Percentiles rank a stretch among this genome's conserved stretches.
Conservation (phyloP, 2,888 invertebrate species). For the Drosophila flavopinicola region DNA sequence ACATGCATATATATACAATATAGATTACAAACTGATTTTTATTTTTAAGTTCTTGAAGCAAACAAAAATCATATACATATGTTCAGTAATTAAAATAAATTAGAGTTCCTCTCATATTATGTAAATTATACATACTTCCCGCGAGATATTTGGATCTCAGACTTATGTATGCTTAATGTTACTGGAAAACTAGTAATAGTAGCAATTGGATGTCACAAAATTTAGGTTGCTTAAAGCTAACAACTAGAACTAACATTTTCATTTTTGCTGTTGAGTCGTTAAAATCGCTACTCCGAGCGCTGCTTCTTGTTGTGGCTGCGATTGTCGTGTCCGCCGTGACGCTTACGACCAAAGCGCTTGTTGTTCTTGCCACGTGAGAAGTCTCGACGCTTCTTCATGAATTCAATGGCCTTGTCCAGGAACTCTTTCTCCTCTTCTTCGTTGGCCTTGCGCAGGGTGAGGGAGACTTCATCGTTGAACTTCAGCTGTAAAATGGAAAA, state of each 20-base stretch:
- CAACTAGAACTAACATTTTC: constrained; percentile 64
- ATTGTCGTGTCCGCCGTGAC: constrained; percentile 74
- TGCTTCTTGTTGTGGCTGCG: constrained; percentile 71
- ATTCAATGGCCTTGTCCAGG: constrained; percentile 87
- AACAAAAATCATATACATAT: constrained; percentile 36
- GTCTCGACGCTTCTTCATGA: constrained; percentile 86
- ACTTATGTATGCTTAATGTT: constrained; percentile 27
- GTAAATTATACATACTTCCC: constrained; percentile 53
- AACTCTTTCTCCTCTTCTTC: constrained; percentile 90
- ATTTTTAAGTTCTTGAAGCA: constrained; percentile 36
- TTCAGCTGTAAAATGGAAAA: constrained; percentile 68
- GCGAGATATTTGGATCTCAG: constrained; percentile 21
- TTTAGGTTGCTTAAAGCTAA: constrained; percentile 55
- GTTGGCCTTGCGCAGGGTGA: constrained; percentile 87
- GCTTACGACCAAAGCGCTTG: constrained; percentile 79
- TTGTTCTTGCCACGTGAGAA: constrained; percentile 75
- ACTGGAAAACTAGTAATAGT: constrained; percentile 50
- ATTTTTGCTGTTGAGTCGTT: constrained; percentile 8
- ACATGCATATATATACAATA: background rate
- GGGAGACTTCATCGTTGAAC: constrained; percentile 85
- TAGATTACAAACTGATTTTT: constrained; percentile 57
- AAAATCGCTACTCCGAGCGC: constrained; percentile 55
- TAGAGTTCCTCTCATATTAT: constrained; percentile 55
- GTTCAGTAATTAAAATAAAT: constrained; percentile 57
- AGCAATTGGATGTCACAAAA: constrained; percentile 39